Evolutionary conservation across 2,113 vertebrate species (phyloP), one percentile per base, ranked within the genome.

Genomic region (Clarias magur): DNA sequence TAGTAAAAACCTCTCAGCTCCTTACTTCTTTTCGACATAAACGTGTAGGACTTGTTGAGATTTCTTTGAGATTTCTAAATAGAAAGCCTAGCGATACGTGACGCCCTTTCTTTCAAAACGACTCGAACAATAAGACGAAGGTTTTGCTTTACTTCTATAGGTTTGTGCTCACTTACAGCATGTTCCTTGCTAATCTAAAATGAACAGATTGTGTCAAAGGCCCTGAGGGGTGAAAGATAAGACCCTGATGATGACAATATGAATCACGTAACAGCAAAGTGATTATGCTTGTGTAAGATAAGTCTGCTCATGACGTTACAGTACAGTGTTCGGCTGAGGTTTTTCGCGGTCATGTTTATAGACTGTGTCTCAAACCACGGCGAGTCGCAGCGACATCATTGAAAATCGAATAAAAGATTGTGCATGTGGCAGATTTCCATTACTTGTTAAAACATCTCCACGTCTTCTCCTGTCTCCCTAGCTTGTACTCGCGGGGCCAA

Each of bases 401-500:
- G 53, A 79, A 16, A 79, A 79, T 8, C 13, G n/a, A 54, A 78
- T 78, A 10, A 9, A 53, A 75, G 21, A 53, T n/a, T 53, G 13
- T 16, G 53, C 15, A 56, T 30, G 2, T 27, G 25, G 6, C 75
- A 53, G 21, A 54, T 3, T 53, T 56, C 25, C 2, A 21, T 30
- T 59, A 54, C 25, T 70, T 48, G 34, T 48, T 16, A 70, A n/a
- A n/a, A n/a, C 11, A 12, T 81, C 25, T 76, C 73, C 12, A 25
- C 67, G 27, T 80, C 2, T 56, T 42, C 67, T 23, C 15, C 27
- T 8, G 7, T 48, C 48, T 48, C 80, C 34, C 79, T 23, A 89
- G 89, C 82, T 56, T 75, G 82, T 65, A 76, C 79, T 81, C 83
- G 82, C 23, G 70, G n/a, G 23, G 9, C 30, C 54, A 17, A 1